These are phyloP conservation scores for Masticophis lateralis DNA, from an alignment of 2,797 vertebrate species.

Conservation along the genomic window DNA sequence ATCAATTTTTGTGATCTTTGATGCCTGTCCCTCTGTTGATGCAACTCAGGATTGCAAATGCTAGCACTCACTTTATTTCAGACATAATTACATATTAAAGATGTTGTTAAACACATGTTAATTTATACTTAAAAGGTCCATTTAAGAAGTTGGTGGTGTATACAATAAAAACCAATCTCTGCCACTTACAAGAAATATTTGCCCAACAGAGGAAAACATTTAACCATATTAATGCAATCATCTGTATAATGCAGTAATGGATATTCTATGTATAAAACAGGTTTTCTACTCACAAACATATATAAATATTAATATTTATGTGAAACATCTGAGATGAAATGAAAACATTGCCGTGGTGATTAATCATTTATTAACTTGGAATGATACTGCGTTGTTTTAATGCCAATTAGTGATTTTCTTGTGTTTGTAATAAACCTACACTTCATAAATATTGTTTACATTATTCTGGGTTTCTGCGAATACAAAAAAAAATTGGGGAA, in stretches of 20 bases:
- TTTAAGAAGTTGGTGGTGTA: background rate
- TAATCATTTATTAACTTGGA: constrained; percentile 43
- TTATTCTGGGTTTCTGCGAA: constrained; percentile 20
- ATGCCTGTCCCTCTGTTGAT: background rate
- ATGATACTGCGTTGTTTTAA: constrained; percentile 33
- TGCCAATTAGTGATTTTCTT: constrained; percentile 47
- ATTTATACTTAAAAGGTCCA: background rate
- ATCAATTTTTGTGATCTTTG: background rate
- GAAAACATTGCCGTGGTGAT: constrained; percentile 12
- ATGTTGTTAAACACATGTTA: background rate
- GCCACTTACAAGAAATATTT: background rate
- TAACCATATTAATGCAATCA: background rate
- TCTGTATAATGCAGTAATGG: background rate
- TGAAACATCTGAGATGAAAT: background rate
- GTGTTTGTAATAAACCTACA: constrained; percentile 60
- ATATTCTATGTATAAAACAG: background rate
- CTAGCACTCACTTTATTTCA: background rate
- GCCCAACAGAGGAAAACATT: background rate
- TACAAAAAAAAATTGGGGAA: constrained; percentile 26
- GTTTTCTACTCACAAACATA: background rate
- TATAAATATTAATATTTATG: background rate
- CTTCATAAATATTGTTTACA: constrained; percentile 49
- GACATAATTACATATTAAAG: background rate
- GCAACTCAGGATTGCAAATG: background rate
- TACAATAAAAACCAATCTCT: background rate